These are phyloP conservation scores for Papilio elwesi DNA, from an alignment of 2,888 invertebrate species.

Conservation along the genomic window DNA sequence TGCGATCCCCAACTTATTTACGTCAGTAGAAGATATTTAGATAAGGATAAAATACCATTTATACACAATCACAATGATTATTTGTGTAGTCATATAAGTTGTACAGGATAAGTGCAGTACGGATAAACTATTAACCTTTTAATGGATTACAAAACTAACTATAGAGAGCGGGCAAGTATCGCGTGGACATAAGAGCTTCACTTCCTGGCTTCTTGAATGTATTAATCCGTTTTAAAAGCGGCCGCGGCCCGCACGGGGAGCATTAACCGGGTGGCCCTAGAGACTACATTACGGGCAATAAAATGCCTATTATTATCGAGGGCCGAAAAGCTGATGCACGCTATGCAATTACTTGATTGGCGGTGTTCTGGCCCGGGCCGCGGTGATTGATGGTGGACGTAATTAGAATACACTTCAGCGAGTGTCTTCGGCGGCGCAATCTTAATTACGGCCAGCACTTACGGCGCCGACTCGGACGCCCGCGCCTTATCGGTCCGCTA, in stretches of 20 bases:
- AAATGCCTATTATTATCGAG: slow-evolving; percentile 84
- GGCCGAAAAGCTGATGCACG: slow-evolving; percentile 83
- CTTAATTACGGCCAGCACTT: slow-evolving; percentile 82
- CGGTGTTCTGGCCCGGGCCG: slow-evolving; percentile 78
- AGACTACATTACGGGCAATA: slow-evolving; percentile 84
- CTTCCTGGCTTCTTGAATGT: slow-evolving; percentile 72
- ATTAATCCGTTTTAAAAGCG: slow-evolving; percentile 80
- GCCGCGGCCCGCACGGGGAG: slow-evolving; percentile 68
- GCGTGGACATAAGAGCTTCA: slow-evolving; percentile 53
- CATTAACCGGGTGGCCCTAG: slow-evolving; percentile 79
- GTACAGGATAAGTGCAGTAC: slow-evolving; percentile 62
- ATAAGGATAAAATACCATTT: background rate
- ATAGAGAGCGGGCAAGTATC: slow-evolving; percentile 46
- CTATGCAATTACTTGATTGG: slow-evolving; percentile 85
- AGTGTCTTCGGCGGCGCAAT: slow-evolving; percentile 79
- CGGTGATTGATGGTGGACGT: slow-evolving; percentile 82
- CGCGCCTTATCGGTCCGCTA: slow-evolving; percentile 49
- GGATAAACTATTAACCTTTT: slow-evolving; percentile 65
- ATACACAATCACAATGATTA: slow-evolving; percentile 69
- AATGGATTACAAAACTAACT: slow-evolving; percentile 77
- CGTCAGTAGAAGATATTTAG: background rate
- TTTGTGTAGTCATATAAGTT: slow-evolving; percentile 67
- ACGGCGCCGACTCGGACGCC: slow-evolving; percentile 78
- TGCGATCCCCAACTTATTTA: too few species aligned
- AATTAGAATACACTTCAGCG: slow-evolving; percentile 84